Conservation (phyloP, 1,140 invertebrate species). For the Diprion similis region DNA sequence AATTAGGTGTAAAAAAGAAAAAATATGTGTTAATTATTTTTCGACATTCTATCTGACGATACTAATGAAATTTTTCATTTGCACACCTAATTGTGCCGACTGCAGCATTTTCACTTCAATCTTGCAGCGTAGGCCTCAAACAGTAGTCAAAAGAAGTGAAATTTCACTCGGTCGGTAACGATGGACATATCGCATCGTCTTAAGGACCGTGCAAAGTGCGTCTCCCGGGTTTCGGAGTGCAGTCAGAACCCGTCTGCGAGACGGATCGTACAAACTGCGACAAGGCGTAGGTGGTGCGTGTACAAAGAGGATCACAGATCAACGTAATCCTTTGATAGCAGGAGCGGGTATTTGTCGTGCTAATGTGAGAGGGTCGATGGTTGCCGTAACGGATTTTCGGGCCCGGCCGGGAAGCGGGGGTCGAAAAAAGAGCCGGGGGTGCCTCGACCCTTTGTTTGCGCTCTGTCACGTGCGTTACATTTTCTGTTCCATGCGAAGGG, state of each 20-base stretch:
- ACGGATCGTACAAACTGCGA: neutral
- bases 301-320: constrained; percentile 16
- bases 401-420: constrained; percentile 10
- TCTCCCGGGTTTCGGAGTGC: neutral
- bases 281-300: neutral
- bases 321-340: constrained; percentile 40
- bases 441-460: constrained; percentile 55
- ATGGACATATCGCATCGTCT: no score
- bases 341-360: constrained; percentile 42
- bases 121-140: no score
- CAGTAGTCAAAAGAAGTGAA: no score
- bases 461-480: constrained; percentile 55
- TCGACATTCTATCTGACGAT: no score
- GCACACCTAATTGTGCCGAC: no score
- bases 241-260: neutral
- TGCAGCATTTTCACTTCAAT: no score
- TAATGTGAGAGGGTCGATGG: constrained; percentile 34
- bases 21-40: no score
- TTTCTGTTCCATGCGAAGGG: constrained; percentile 52
- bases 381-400: constrained; percentile 8
- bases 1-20: no score
- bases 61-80: no score
- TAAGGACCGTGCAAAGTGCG: neutral
- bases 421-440: neutral
- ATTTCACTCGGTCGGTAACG: no score